These are phyloP conservation scores for Caenorhabditis latens DNA, from an alignment of 1,140 invertebrate genomes.

Conservation along the genomic window DNA sequence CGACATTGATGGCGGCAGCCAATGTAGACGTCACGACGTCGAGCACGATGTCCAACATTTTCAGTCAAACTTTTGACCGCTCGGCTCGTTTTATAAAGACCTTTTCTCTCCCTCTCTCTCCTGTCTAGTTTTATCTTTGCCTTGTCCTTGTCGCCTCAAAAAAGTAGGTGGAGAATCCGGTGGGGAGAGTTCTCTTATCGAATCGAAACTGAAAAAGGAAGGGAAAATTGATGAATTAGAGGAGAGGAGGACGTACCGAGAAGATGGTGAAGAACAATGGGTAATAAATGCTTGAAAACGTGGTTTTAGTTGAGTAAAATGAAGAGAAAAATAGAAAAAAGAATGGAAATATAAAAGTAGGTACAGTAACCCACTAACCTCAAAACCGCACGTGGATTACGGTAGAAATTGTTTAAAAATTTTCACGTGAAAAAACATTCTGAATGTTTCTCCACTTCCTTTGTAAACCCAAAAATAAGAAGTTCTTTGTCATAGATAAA, in stretches of 20 bases:
- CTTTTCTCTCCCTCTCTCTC: background rate
- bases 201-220: slow-evolving; percentile 27
- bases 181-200: slow-evolving; percentile 5
- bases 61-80: background rate
- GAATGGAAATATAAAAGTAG: no score
- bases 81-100: slow-evolving; percentile 2
- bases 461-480: no score
- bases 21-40: slow-evolving; percentile 1
- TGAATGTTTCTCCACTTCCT: no score
- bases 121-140: slow-evolving; percentile 7
- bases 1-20: background rate
- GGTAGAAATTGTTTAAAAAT: no score
- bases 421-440: no score
- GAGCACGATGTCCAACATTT: background rate
- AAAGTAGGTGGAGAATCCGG: slow-evolving; percentile 36
- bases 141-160: background rate
- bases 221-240: background rate
- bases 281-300: no score
- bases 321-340: no score
- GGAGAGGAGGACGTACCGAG: background rate
- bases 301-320: no score
- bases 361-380: no score
- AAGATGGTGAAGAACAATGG: background rate
- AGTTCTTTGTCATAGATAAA: no score
- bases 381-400: no score